Evolutionary conservation across 2,888 invertebrate species (phyloP), one percentile per base, ranked within the genome.

Genomic region (Gymnocheta viridis): DNA sequence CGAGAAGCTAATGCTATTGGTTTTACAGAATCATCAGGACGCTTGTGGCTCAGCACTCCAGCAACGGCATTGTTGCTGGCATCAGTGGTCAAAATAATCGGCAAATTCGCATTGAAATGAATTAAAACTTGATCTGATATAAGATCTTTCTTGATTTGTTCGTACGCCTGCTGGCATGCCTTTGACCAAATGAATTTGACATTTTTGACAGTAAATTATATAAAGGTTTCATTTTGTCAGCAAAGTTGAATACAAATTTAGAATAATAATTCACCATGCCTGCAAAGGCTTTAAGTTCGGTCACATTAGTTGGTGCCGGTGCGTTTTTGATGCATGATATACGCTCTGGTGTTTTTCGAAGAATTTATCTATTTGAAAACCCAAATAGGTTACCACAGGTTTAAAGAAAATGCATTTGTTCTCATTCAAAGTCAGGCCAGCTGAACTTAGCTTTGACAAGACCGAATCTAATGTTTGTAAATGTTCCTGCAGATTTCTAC

Each of bases 111-210:
- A n/a, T n/a, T n/a, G n/a, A n/a, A n/a, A n/a, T n/a, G n/a, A n/a
- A n/a, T n/a, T n/a, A n/a, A n/a, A n/a, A n/a, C n/a, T n/a, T n/a
- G n/a, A n/a, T n/a, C n/a, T n/a, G n/a, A n/a, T n/a, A n/a, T n/a
- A n/a, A n/a, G n/a, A n/a, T n/a, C n/a, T n/a, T n/a, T n/a, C n/a
- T n/a, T n/a, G n/a, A n/a, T n/a, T n/a, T n/a, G n/a, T n/a, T n/a
- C n/a, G n/a, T n/a, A n/a, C n/a, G n/a, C n/a, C n/a, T n/a, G n/a
- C n/a, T n/a, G n/a, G n/a, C n/a, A n/a, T n/a, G n/a, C n/a, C n/a
- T n/a, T n/a, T n/a, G n/a, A n/a, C 4, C 91, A 91, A 9, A 77
- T 69, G 27, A 87, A 89, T 82, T n/a, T 54, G 29, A 24, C 47
- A 22, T 78, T 73, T 56, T 86, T 58, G 69, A 66, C 49, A 86